Evolutionary conservation across 2,113 vertebrate species (phyloP).

Genomic region (Anas platyrhynchos): DNA sequence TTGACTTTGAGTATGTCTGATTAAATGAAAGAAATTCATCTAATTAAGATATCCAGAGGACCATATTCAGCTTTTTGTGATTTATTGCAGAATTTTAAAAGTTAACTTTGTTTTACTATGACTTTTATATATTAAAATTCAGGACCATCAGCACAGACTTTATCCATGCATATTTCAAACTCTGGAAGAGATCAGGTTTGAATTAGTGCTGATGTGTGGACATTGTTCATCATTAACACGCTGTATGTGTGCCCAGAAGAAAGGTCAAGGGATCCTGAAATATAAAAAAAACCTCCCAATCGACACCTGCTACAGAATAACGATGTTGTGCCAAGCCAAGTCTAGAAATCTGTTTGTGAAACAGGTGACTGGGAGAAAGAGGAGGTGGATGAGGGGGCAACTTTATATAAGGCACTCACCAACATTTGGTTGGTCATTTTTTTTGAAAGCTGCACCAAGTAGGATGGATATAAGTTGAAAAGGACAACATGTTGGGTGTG

Average conservation of each 20-base stretch:
- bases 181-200: slow-evolving; percentile 71
- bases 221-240: slow-evolving; percentile 74
- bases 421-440: background rate
- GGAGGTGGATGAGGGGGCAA: background rate
- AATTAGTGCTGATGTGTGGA: slow-evolving; percentile 76
- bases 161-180: slow-evolving; percentile 75
- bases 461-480: background rate
- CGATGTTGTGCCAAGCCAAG: background rate
- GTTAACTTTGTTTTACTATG: slow-evolving; percentile 75
- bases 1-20: slow-evolving; percentile 61
- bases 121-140: slow-evolving; percentile 74
- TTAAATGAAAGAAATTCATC: slow-evolving; percentile 64
- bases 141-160: slow-evolving; percentile 67
- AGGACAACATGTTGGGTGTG: background rate
- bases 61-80: slow-evolving; percentile 65
- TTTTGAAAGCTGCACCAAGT: background rate
- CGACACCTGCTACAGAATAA: slow-evolving; percentile 56
- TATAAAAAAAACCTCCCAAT: slow-evolving; percentile 25
- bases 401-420: background rate
- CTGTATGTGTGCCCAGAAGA: slow-evolving; percentile 66
- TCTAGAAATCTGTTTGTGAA: slow-evolving; percentile 13
- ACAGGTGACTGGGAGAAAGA: background rate
- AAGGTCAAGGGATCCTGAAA: slow-evolving; percentile 70
- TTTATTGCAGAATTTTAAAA: slow-evolving; percentile 72
- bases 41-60: slow-evolving; percentile 70